These are phyloP conservation scores for Cynopterus sphinx DNA, from an alignment of 2,797 vertebrate species.

Conservation along the genomic window DNA sequence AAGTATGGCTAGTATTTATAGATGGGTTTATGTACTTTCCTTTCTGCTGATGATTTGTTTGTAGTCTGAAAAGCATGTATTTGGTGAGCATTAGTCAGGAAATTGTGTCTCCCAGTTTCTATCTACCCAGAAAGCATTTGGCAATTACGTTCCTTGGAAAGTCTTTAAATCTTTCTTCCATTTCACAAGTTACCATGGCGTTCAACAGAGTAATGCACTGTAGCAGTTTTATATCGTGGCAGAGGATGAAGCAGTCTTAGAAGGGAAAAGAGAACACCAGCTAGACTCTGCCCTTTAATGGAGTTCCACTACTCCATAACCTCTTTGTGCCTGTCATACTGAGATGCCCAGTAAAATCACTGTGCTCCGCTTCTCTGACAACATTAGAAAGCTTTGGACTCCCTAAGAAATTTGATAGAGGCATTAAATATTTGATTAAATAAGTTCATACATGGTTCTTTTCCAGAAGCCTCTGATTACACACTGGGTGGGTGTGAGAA, in stretches of 20 bases:
- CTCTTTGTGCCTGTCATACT: background rate
- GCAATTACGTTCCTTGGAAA: conserved; percentile 40
- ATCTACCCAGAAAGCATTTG: conserved; percentile 6
- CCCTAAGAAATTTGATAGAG: conserved; percentile 47
- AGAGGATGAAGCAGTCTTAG: background rate
- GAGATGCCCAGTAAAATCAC: conserved; percentile 24
- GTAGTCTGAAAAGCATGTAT: conserved; percentile 4
- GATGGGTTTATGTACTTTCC: background rate
- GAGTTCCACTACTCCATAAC: background rate
- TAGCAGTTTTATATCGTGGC: background rate
- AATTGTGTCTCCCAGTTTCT: conserved; percentile 27
- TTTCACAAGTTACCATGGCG: background rate
- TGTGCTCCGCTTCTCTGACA: background rate
- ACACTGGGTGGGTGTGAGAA: background rate
- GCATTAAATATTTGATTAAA: conserved; percentile 57
- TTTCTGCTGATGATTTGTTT: conserved; percentile 38
- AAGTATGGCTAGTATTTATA: conserved; percentile 31
- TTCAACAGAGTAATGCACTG: background rate
- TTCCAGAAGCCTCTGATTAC: background rate
- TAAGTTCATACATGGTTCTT: conserved; percentile 11
- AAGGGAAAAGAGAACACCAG: background rate
- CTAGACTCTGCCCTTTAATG: conserved; percentile 30
- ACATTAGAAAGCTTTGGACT: conserved; percentile 19
- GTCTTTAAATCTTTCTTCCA: conserved; percentile 18
- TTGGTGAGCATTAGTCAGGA: background rate